These are phyloP conservation scores for Zaprionus nigranus DNA, from an alignment of 1,140 invertebrate species.

Conservation along the genomic window DNA sequence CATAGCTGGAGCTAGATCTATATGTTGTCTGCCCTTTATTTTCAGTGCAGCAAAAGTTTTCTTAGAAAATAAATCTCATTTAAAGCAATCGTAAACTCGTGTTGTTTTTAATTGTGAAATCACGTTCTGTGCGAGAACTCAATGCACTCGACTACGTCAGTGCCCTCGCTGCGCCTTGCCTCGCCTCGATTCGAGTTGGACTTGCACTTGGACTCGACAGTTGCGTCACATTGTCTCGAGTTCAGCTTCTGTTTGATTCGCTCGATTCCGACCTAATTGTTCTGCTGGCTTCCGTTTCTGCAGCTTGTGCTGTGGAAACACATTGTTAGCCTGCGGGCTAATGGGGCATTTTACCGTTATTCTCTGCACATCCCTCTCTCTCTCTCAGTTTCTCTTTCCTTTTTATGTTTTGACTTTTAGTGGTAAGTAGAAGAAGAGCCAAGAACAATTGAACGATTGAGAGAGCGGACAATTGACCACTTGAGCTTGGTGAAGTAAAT, in stretches of 20 bases:
- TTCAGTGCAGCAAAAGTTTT: background rate
- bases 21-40: too few relatives aligned
- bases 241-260: background rate
- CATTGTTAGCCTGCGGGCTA: slow-evolving; percentile 6
- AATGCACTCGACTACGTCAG: background rate
- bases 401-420: slow-evolving; percentile 1
- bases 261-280: slow-evolving; percentile 1
- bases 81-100: background rate
- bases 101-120: slow-evolving; percentile 6
- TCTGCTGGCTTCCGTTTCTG: slow-evolving; percentile 3
- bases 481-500: background rate
- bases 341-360: slow-evolving; percentile 16
- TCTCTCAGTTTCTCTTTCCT: background rate
- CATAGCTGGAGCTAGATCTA: too few relatives aligned
- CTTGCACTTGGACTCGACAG: background rate
- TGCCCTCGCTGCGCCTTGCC: too few relatives aligned
- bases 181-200: too few relatives aligned
- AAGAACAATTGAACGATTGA: slow-evolving; percentile 19
- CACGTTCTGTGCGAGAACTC: background rate
- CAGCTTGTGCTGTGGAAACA: slow-evolving; percentile 3
- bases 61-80: background rate
- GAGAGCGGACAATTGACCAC: background rate
- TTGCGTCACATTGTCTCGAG: slow-evolving; percentile 1
- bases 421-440: background rate
- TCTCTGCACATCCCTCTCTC: background rate